Evolutionary conservation across 2,888 invertebrate genomes (phyloP), one percentile per base, ranked within the genome.

Genomic region (Myathropa florea): DNA sequence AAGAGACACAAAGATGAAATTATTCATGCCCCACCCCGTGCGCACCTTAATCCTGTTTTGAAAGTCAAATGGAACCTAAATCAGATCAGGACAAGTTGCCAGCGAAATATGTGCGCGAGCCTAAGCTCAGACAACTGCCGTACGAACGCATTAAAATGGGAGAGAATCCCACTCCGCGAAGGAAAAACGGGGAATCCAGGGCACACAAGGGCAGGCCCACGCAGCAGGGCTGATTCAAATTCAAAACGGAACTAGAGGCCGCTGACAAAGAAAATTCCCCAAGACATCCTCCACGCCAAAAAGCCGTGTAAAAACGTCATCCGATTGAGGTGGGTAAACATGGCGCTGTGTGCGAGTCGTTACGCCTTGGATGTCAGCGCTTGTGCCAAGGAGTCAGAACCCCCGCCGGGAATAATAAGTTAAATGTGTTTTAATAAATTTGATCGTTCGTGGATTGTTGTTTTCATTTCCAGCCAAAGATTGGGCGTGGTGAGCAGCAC

Each of bases 391-490:
- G 36, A 33, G 26, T 70, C 24, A 33, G 39, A 64, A 21, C 53
- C 24, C 28, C 36, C 26, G 21, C 9, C n/a, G 64, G 61, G 68
- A 65, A 79, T 79, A 72, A 79, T 79, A 67, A 68, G 61, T 61
- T 68, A 75, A 81, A 81, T 81, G 80, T 64, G 73, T 75, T 75
- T 81, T 68, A 64, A 81, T 75, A 81, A 75, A 81, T 81, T 81
- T 68, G 28, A 81, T 81, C 73, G 75, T 64, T 81, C 30, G 30
- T 63, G 36, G 46, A 75, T 39, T 73, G 75, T 14, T 68, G 36
- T 39, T 46, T 60, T 60, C 60, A n/a, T 33, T 55, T 14, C 30
- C 10, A n/a, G 14, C 9, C 14, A 7, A 7, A 14, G 24, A 2
- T 6, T 14, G 14, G 28, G 14, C 9, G 21, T 3, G 53, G 33